These are phyloP conservation scores for Acrobasis repandana DNA, from an alignment of 2,888 invertebrate genomes.

Conservation along the genomic window DNA sequence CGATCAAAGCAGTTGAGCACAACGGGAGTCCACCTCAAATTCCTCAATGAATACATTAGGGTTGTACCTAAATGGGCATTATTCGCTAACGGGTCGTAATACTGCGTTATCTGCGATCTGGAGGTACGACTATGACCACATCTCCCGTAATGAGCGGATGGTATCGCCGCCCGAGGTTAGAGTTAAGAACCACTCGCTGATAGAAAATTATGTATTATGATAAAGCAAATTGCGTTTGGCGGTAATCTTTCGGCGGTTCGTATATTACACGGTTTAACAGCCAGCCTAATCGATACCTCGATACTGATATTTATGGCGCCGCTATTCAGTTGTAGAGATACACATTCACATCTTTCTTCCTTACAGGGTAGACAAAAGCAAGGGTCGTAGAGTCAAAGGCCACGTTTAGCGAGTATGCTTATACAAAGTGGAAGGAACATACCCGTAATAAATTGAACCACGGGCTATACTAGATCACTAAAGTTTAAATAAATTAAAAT, in stretches of 20 bases:
- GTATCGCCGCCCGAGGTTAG: conserved; percentile 20
- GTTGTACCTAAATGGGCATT: conserved; percentile 37
- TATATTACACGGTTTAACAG: neutral
- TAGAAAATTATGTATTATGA: conserved; percentile 22
- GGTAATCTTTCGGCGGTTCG: conserved; percentile 3
- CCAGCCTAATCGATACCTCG: neutral
- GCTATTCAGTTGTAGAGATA: no score
- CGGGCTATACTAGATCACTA: no score
- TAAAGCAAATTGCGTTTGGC: conserved; percentile 25
- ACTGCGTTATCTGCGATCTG: conserved; percentile 43
- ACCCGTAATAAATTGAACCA: no score
- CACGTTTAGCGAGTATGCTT: no score
- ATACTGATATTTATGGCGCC: neutral
- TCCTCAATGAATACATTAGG: conserved; percentile 22
- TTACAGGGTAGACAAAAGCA: no score
- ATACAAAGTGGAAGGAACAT: no score
- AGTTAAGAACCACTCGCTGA: conserved; percentile 20
- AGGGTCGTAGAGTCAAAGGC: no score
- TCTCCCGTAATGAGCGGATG: conserved; percentile 21
- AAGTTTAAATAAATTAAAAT: no score
- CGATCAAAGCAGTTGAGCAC: neutral
- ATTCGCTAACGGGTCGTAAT: conserved; percentile 43
- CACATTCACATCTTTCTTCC: no score
- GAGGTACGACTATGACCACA: conserved; percentile 28
- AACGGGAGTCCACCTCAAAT: conserved; percentile 15